Conservation (phyloP, 2,113 vertebrate genomes). For the Ellobius talpinus region DNA sequence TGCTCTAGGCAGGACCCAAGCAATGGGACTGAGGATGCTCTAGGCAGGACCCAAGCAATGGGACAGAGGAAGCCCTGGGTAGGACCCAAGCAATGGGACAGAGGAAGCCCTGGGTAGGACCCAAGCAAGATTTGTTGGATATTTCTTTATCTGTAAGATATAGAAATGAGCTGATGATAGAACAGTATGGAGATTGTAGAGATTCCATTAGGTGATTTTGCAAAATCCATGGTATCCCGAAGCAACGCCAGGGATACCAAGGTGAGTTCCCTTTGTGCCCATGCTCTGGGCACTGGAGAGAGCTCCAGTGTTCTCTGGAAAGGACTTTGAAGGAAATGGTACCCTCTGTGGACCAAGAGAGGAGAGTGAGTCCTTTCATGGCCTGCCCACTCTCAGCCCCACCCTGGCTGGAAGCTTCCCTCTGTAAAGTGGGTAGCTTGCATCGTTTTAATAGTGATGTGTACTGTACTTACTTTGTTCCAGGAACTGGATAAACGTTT, state of each 20-base stretch:
- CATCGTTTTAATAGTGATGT: conserved; percentile 10
- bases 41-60: no score
- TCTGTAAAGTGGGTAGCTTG: not conserved
- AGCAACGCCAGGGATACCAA: not conserved
- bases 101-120: not conserved
- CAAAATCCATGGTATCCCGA: not conserved
- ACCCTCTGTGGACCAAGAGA: conserved; percentile 23
- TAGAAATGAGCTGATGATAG: not conserved
- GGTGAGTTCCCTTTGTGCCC: not conserved
- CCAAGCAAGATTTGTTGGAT: not conserved
- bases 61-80: no score
- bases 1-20: not conserved
- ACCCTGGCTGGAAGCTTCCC: conserved; percentile 7
- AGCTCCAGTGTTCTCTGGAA: conserved; percentile 11
- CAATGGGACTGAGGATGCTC: not conserved
- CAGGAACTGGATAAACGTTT: conserved; percentile 55
- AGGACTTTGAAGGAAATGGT: not conserved
- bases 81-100: not conserved
- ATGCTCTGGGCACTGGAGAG: not conserved
- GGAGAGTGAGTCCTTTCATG: conserved; percentile 48
- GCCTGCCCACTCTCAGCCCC: not conserved
- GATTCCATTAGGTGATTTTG: not conserved
- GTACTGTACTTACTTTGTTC: conserved; percentile 37
- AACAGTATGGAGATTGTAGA: not conserved
- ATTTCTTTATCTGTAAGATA: no score